Percentiles rank a stretch among this genome's conserved stretches.
Conservation (phyloP, 1,140 invertebrate genomes). For the Antheraea mylitta region DNA sequence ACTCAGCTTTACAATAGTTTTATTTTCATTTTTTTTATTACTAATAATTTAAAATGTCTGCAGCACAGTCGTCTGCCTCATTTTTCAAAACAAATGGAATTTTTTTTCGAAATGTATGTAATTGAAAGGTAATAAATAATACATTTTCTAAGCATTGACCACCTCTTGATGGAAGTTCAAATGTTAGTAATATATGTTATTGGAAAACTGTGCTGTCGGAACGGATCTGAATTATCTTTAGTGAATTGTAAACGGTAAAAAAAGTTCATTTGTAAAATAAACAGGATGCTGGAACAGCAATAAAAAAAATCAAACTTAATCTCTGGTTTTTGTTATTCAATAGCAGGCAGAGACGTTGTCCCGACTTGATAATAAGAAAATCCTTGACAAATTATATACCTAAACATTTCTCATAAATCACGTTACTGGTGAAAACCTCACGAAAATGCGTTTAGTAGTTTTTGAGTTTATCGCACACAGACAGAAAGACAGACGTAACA, state of each 20-base stretch:
- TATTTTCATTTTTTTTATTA: not conserved
- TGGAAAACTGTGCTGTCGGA: slow-evolving; percentile 21
- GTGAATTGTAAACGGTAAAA: slow-evolving; percentile 61
- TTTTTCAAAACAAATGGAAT: not conserved
- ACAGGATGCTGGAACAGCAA: slow-evolving; percentile 76
- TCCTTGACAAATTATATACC: no score
- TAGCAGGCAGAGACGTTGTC: no score
- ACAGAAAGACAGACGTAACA: no score
- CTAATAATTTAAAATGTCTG: not conserved
- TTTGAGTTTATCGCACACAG: no score
- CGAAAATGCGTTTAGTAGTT: no score
- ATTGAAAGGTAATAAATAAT: not conserved
- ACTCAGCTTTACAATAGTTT: slow-evolving; percentile 52
- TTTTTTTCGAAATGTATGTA: not conserved
- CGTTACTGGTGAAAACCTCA: no score
- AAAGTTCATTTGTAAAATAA: slow-evolving; percentile 72
- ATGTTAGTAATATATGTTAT: slow-evolving; percentile 18
- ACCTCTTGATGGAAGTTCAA: no score
- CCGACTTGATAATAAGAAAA: no score
- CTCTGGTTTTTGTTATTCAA: slow-evolving; percentile 24
- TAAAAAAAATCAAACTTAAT: slow-evolving; percentile 67
- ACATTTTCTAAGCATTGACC: no score
- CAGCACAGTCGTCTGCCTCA: not conserved
- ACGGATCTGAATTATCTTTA: slow-evolving; percentile 66
- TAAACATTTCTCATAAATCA: slow-evolving; percentile 36